Base-by-base conservation (phyloP, 2,797 vertebrate genomes). In the Syndactyla subalaris region DNA sequence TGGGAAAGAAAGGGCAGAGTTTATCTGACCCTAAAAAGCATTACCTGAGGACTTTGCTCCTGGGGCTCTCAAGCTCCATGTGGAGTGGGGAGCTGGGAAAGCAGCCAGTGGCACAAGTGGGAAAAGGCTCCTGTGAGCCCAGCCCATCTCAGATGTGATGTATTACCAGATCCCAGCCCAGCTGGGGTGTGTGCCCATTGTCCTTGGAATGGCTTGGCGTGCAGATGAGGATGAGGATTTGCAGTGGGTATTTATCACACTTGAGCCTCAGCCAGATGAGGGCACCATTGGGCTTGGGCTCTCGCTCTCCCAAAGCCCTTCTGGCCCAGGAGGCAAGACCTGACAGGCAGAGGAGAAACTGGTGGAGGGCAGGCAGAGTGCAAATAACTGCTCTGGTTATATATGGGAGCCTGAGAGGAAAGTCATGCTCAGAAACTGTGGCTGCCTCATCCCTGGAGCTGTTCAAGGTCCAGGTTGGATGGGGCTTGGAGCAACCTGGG, bases 11-110 rank as follows among this genome's bases (percentile, higher is more conserved):
- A 92, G 78, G 67, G 48, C 70, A 85, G 89, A 43, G 55, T 29
- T 73, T 54, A n/a, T 86, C 52, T 86, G 84, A 63, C 66, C 88
- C 62, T n/a, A 74, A 87, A 86, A 85, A 13, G 58, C 57, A 13
- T 79, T 30, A 54, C 62, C 63, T 55, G 88, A 89, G 66, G 70
- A 7, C 38, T 72, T 81, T 73, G 61, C 57, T 85, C 34, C n/a
- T 21, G 7, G 57, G 62, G 79, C 41, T 88, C 14, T 54, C 45
- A 0, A 4, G 52, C 27, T 84, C 61, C 38, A 4, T 34, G 91
- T 70, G 15, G 48, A 30, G 49, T 0, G 1, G 24, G 16, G 19
- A 14, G 41, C 6, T 0, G 6, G 82, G 48, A 61, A 71, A 30
- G 43, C n/a, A 52, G 58, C 54, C 65, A 48, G 34, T 1, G 2